A percentile compares a stretch with the other conserved stretches of the same genome.
These are phyloP conservation scores for Pocillopora damicornis DNA, from an alignment of 64 coral and sea anemone species.

Conservation along the genomic window DNA sequence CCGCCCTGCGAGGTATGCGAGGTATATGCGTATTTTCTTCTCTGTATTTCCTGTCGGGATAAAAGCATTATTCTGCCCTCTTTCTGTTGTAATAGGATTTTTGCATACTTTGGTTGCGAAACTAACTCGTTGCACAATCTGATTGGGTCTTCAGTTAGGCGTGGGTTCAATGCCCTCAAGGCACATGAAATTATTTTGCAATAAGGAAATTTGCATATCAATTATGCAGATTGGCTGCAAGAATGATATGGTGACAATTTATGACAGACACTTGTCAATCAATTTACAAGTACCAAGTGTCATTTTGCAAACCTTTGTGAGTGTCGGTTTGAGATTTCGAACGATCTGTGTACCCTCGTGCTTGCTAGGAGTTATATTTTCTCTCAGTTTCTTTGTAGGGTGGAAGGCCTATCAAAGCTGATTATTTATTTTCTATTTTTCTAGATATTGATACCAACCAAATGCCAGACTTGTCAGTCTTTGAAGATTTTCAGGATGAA, in stretches of 20 bases:
- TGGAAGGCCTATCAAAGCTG: too few relatives aligned
- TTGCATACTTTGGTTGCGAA: constrained; percentile 16
- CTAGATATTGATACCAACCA: constrained; percentile 19
- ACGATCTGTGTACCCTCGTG: too few relatives aligned
- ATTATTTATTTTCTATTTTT: background rate
- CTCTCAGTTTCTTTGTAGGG: too few relatives aligned
- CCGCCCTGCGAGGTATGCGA: too few relatives aligned
- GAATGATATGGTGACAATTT: too few relatives aligned
- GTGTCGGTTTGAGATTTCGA: too few relatives aligned
- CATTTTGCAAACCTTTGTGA: background rate
- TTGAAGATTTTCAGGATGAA: constrained; percentile 30
- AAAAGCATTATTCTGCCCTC: background rate
- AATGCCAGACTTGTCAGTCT: constrained; percentile 22
- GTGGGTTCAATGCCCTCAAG: too few relatives aligned
- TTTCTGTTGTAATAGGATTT: background rate
- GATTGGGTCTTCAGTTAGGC: too few relatives aligned
- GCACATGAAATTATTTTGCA: too few relatives aligned
- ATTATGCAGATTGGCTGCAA: too few relatives aligned
- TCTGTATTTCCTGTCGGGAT: background rate
- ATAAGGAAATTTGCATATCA: too few relatives aligned
- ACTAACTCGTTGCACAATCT: background rate
- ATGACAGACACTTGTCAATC: constrained; percentile 1
- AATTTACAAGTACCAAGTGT: background rate
- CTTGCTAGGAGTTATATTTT: too few relatives aligned
- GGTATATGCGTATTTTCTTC: background rate